Conservation (phyloP, 2,888 invertebrate species). For the Thysanoteuthis rhombus region DNA sequence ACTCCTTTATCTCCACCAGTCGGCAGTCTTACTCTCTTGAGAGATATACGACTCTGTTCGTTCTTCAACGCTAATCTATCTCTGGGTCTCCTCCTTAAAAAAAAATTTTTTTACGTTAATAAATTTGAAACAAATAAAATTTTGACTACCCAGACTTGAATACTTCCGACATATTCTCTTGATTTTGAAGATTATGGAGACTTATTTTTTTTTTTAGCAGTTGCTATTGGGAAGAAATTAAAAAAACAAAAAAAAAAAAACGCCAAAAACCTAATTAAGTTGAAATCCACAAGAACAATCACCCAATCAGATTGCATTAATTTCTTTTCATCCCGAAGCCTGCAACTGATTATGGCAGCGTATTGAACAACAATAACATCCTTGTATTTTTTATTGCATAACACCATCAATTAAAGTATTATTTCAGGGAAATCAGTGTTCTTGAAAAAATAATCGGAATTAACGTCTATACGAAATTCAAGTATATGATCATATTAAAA, state of each 20-base stretch:
- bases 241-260: neutral
- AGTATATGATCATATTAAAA: neutral
- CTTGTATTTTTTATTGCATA: neutral
- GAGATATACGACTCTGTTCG: neutral
- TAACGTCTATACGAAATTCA: neutral
- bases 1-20: neutral
- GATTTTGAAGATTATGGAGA: too few species aligned
- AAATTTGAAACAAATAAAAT: too few species aligned
- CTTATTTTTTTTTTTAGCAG: neutral
- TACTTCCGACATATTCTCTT: too few species aligned
- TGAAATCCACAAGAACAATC: neutral
- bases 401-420: neutral
- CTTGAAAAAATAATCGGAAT: neutral
- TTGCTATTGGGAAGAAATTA: neutral
- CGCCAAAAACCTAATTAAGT: neutral
- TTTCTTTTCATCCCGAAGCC: neutral
- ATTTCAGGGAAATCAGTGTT: neutral
- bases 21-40: neutral
- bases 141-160: too few species aligned
- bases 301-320: neutral
- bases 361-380: neutral
- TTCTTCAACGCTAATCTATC: neutral
- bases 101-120: too few species aligned
- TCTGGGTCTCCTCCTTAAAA: neutral
- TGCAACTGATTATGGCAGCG: neutral